phyloP scores from a whole-genome alignment of 2,113 vertebrate genomes.

The Odocoileus virginianus region DNA sequence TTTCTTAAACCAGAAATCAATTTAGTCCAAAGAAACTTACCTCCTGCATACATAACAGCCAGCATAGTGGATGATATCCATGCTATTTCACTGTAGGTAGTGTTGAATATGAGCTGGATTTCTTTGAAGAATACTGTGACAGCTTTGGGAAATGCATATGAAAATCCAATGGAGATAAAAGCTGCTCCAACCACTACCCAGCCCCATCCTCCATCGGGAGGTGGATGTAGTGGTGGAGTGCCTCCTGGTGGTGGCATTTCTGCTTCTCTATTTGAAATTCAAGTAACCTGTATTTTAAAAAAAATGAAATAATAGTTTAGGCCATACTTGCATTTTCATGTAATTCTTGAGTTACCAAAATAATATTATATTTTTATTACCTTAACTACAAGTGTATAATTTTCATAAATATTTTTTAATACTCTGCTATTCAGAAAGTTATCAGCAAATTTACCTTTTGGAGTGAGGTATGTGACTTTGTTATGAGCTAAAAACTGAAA shows the following conservation, averaged over 20 bases:
- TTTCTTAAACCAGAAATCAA: background rate
- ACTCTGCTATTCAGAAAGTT: background rate
- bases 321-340: background rate
- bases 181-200: conserved; percentile 92
- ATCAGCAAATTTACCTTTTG: background rate
- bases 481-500: background rate
- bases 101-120: conserved; percentile 91
- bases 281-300: conserved; percentile 33
- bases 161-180: conserved; percentile 98
- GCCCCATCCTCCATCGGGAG: conserved; percentile 97
- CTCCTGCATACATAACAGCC: conserved; percentile 98
- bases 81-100: conserved; percentile 91
- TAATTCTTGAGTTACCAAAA: background rate
- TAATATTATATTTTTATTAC: background rate
- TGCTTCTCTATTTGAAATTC: conserved; percentile 59
- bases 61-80: conserved; percentile 99
- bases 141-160: conserved; percentile 97
- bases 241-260: conserved; percentile 84
- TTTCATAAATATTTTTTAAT: conserved; percentile 6
- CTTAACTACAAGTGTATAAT: background rate
- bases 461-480: rapidly evolving
- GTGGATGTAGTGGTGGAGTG: conserved; percentile 70
- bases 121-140: conserved; percentile 98
- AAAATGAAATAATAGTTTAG: conserved; percentile 36
- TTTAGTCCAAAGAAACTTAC: conserved; percentile 79